Percentiles rank a stretch among this genome's conserved stretches.
Conservation (phyloP, 2,113 vertebrate genomes). For the Micromys minutus region DNA sequence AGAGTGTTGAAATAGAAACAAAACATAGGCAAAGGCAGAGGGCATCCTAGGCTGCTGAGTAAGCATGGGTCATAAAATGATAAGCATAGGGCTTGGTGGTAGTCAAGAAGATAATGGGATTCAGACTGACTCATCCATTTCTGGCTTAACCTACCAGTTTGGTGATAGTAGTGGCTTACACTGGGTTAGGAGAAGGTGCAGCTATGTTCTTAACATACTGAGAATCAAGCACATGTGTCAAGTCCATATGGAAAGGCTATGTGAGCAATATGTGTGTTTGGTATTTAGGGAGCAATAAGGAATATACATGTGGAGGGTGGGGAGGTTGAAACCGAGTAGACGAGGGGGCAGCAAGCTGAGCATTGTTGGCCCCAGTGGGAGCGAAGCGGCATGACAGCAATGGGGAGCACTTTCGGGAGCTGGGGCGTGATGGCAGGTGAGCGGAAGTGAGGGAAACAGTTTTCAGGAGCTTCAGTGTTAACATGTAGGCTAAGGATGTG, state of each 20-base stretch:
- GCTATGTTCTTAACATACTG: constrained; percentile 9
- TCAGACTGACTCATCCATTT: not conserved
- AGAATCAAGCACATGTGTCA: constrained; percentile 7
- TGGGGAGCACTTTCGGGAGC: not conserved
- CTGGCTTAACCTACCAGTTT: not conserved
- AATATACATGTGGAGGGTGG: not conserved
- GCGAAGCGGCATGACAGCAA: not conserved
- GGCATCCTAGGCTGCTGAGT: not conserved
- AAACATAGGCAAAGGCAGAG: constrained; percentile 5
- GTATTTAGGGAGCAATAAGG: not conserved
- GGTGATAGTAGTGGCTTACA: not conserved
- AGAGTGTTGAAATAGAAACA: not conserved
- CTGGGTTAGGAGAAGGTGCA: constrained; percentile 16
- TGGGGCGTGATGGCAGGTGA: not conserved
- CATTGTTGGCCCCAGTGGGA: not conserved
- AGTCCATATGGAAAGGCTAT: constrained; percentile 30
- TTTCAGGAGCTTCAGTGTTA: not conserved
- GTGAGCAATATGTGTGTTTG: not conserved
- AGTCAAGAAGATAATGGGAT: constrained; percentile 4
- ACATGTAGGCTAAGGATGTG: not conserved
- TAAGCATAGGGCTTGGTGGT: not conserved
- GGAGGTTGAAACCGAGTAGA: not conserved
- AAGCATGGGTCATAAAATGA: not conserved
- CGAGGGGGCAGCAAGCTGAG: not conserved
- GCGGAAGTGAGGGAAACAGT: not conserved